These are phyloP conservation scores for Salvelinus sp. DNA, from an alignment of 2,113 vertebrate genomes.

Conservation along the genomic window DNA sequence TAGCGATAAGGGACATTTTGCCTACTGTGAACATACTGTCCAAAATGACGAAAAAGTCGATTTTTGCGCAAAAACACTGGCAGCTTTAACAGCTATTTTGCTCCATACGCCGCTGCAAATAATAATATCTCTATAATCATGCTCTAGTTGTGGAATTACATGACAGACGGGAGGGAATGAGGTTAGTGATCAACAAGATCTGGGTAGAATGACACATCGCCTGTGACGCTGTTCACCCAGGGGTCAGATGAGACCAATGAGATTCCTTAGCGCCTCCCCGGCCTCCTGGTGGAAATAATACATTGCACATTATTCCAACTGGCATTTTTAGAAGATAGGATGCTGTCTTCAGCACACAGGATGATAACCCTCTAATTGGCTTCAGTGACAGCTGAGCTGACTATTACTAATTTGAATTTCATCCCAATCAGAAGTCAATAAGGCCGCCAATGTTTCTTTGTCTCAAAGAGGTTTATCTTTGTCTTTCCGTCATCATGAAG, in stretches of 20 bases:
- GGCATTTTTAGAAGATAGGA: neutral
- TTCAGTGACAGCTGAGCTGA: too few relatives aligned
- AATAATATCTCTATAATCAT: constrained; percentile 5
- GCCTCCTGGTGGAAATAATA: neutral
- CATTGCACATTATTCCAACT: neutral
- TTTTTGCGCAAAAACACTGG: too few relatives aligned
- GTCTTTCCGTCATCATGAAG: constrained; percentile 26
- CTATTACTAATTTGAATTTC: constrained; percentile 5
- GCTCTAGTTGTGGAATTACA: constrained; percentile 13
- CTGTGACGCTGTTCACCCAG: constrained; percentile 54
- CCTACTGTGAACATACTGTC: constrained; percentile 38
- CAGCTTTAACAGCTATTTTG: too few relatives aligned
- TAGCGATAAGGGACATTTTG: constrained; percentile 55
- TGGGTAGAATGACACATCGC: constrained; percentile 59
- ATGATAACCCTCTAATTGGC: too few relatives aligned
- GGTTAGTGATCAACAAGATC: constrained; percentile 36
- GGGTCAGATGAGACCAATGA: constrained; percentile 21
- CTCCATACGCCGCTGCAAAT: too few relatives aligned
- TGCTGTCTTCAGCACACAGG: too few relatives aligned
- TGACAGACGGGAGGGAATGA: constrained; percentile 23
- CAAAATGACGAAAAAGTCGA: neutral
- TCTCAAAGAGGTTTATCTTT: constrained; percentile 14
- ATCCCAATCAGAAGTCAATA: constrained; percentile 49
- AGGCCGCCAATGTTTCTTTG: constrained; percentile 53
- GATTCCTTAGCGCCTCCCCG: constrained; percentile 4